phyloP scores from a whole-genome alignment of 2,113 vertebrate genomes.

The Anoura caudifer region DNA sequence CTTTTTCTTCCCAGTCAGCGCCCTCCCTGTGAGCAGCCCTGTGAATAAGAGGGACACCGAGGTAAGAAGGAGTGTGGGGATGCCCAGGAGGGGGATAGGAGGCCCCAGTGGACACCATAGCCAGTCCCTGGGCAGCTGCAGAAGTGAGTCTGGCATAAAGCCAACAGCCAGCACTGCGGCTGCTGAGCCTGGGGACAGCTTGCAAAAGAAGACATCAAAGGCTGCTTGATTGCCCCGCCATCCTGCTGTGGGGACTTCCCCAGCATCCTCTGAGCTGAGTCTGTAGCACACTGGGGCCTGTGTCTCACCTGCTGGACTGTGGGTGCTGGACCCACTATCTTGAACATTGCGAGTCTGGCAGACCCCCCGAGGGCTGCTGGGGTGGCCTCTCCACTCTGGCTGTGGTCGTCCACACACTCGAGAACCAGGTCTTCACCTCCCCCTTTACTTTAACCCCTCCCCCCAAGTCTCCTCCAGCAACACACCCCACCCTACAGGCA shows the following conservation, averaged over 20 bases:
- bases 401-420: background rate
- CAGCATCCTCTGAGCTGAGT: background rate
- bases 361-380: background rate
- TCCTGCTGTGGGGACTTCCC: background rate
- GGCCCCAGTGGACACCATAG: background rate
- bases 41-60: constrained; percentile 81
- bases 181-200: constrained; percentile 45
- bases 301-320: background rate
- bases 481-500: background rate
- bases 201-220: constrained; percentile 41
- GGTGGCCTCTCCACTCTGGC: background rate
- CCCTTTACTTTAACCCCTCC: background rate
- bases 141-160: constrained; percentile 36
- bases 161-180: constrained; percentile 58
- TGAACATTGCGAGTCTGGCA: background rate
- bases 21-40: constrained; percentile 81
- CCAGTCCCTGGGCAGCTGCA: constrained; percentile 47
- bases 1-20: constrained; percentile 70
- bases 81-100: background rate
- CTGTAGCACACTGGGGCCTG: background rate
- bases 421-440: background rate
- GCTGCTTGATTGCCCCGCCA: background rate
- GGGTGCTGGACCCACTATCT: background rate
- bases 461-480: background rate
- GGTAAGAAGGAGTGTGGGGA: constrained; percentile 76